phyloP scores from a whole-genome alignment of 2,113 vertebrate species.

The Canis aureus region DNA sequence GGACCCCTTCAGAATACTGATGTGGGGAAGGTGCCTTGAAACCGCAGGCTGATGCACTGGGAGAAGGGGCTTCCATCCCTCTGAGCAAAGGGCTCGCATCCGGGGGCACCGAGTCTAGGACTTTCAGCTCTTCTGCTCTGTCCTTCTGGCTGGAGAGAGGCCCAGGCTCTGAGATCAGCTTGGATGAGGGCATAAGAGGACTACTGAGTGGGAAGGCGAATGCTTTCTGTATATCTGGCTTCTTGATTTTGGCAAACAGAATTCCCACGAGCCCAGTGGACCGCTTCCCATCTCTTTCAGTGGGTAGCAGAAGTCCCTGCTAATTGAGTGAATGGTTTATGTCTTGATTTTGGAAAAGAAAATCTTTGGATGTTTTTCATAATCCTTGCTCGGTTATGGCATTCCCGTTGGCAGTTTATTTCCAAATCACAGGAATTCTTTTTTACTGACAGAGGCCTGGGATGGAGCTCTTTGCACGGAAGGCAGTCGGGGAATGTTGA shows the following conservation, averaged over 20 bases:
- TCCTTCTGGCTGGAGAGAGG: background rate
- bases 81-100: background rate
- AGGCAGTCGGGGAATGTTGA: background rate
- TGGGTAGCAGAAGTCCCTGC: background rate
- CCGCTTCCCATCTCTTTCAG: background rate
- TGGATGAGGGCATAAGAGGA: background rate
- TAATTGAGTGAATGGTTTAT: background rate
- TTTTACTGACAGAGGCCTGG: background rate
- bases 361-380: background rate
- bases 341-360: slow-evolving; percentile 39
- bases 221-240: background rate
- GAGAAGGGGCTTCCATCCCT: background rate
- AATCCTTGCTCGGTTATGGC: background rate
- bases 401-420: background rate
- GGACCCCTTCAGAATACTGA: slow-evolving; percentile 79
- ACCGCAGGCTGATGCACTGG: background rate
- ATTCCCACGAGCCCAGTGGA: background rate
- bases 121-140: background rate
- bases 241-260: background rate
- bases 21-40: background rate
- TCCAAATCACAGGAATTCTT: background rate
- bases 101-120: background rate
- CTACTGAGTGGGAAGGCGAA: background rate
- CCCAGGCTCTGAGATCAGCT: background rate
- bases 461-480: background rate